Evolutionary conservation across 2,797 vertebrate species (phyloP), one percentile per base, ranked within the genome.

Genomic region (Avahi laniger): DNA sequence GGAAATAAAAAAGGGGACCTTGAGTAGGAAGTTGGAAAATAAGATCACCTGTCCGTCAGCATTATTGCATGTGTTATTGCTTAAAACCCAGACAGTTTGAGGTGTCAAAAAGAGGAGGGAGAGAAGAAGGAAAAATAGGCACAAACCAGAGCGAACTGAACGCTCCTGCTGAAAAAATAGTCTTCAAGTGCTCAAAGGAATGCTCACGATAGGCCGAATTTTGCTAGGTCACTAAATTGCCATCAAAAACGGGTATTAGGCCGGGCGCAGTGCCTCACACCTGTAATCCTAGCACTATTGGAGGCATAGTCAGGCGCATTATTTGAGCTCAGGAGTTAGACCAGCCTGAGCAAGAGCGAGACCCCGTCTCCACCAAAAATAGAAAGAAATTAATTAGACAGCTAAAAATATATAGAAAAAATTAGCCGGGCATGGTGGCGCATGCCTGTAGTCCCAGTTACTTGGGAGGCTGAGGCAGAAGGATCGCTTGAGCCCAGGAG

Each of bases 201-300:
- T 54, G 15, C 50, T 93, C 70, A 52, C 30, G 57, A 73, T 43
- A 18, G 35, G 38, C n/a, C 91, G 67, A 81, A 46, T n/a, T 81
- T 81, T 87, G 33, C 87, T 91, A 11, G 43, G 43, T 70, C 35
- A 30, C 26, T 50, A 54, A 79, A 50, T 83, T 81, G 14, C 57
- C 65, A 92, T 93, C 59, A 75, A 33, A 79, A 54, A 95, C 24
- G 73, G 57, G n/a, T n/a, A n/a, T n/a, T n/a, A n/a, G n/a, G n/a
- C n/a, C n/a, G n/a, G n/a, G n/a, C n/a, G n/a, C n/a, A n/a, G n/a
- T n/a, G n/a, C n/a, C n/a, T n/a, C n/a, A n/a, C n/a, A n/a, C n/a
- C n/a, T n/a, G n/a, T n/a, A n/a, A n/a, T n/a, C n/a, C n/a, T n/a
- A n/a, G n/a, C n/a, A n/a, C n/a, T n/a, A n/a, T n/a, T n/a, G n/a